Base-by-base conservation (phyloP, 2,113 vertebrate genomes). In the Rhodinocichla rosea region DNA sequence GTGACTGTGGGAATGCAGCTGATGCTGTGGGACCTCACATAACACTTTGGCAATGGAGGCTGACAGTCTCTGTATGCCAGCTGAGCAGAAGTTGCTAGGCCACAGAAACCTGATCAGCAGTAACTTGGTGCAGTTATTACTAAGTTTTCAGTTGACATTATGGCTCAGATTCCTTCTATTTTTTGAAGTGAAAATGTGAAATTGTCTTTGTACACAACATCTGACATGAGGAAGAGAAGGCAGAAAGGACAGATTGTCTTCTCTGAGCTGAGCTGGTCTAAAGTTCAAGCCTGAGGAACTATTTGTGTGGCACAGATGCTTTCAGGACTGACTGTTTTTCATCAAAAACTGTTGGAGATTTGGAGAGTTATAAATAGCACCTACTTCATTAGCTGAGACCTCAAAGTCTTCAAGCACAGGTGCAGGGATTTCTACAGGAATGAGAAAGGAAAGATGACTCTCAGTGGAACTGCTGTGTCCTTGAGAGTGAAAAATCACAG, bases 281-380 rank as follows among this genome's bases (percentile, higher is more conserved):
- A 95, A 91, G 92, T 83, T 95, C 82, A 69, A 79, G 47, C 39
- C 65, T 93, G 56, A 93, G 35, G 59, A 89, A 74, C 30, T 50
- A 53, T 92, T 55, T 96, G 53, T 74, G 60, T 82, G 77, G 82
- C 89, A 94, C 87, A 96, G 93, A 96, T 97, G 94, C 81, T 90
- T 91, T 87, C 85, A 84, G 42, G 62, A 88, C 84, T 88, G 94
- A 86, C 69, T 87, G 64, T 79, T 87, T 96, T 93, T 91, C 63
- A 94, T 94, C 86, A 96, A 92, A 95, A 95, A 81, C 95, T 94
- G 88, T 55, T 95, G 94, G 91, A 93, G 88, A 89, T 75, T 83
- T 83, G 32, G 53, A 93, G 90, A 93, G 91, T 95, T 97, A 97
- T 96, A 96, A 97, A 96, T 95, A 97, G 94, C 44, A 94, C 37